A percentile compares a stretch with the other conserved stretches of the same genome.
Evolutionary conservation across 2,113 vertebrate species (phyloP).

Genomic region (Cricetomys ansorgei): DNA sequence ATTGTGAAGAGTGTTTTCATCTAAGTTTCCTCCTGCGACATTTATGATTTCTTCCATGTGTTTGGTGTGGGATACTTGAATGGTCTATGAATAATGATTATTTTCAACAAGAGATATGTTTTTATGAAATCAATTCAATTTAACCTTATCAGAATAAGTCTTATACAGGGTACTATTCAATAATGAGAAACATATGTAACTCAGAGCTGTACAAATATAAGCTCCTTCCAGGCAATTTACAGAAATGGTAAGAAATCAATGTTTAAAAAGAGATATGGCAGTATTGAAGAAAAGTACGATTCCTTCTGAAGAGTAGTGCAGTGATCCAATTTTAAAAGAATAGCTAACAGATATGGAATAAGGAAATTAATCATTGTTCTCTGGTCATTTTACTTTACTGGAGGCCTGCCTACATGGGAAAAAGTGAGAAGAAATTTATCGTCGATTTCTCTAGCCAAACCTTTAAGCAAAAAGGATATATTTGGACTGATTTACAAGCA

Average conservation of each 20-base stretch:
- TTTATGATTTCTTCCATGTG: not conserved
- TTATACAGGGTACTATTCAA: slow-evolving; percentile 62
- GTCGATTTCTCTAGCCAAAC: not conserved
- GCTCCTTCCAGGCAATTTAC: slow-evolving; percentile 39
- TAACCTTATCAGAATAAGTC: slow-evolving; percentile 71
- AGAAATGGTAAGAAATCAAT: slow-evolving; percentile 50
- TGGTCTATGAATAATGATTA: slow-evolving; percentile 42
- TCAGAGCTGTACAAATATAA: slow-evolving; percentile 57
- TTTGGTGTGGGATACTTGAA: not conserved
- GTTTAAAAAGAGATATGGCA: slow-evolving; percentile 56
- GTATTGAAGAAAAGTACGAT: slow-evolving; percentile 4
- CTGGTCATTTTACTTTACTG: not conserved
- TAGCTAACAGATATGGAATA: not conserved
- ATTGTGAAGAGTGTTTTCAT: not conserved
- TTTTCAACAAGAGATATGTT: slow-evolving; percentile 48
- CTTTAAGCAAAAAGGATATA: not conserved
- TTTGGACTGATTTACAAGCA: not conserved
- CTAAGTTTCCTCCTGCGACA: not conserved
- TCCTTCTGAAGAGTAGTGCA: slow-evolving; percentile 34
- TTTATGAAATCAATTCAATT: slow-evolving; percentile 73
- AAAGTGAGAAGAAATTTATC: not conserved
- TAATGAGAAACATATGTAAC: slow-evolving; percentile 66
- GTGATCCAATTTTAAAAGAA: not conserved
- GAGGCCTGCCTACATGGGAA: not conserved
- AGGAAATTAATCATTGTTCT: not conserved